Percentiles rank a stretch among this genome's conserved stretches.
These are phyloP conservation scores for Brachionus rubens DNA, from an alignment of 1,140 invertebrate species.

Conservation along the genomic window DNA sequence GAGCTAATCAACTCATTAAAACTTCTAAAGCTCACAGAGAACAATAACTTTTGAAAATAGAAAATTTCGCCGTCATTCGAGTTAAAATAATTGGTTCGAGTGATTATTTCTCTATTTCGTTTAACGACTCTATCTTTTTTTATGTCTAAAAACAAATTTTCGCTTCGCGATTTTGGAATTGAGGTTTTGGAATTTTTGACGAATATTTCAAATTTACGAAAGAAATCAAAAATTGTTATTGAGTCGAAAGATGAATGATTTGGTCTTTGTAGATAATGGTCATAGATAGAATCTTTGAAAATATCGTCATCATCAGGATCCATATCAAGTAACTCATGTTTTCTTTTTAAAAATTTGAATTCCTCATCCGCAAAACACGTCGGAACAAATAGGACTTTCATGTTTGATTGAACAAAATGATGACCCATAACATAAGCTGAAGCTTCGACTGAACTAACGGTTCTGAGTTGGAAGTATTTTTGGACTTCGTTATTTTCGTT, in stretches of 20 bases:
- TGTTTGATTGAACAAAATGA: constrained; percentile 10
- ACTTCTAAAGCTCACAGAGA: neutral
- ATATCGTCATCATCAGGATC: neutral
- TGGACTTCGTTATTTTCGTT: no score
- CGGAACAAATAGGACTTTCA: neutral
- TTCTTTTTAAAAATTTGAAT: constrained; percentile 15
- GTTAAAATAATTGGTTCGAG: neutral
- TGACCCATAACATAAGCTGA: neutral
- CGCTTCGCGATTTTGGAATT: neutral
- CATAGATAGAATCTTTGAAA: neutral
- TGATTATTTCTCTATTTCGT: neutral
- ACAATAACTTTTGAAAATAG: constrained; percentile 8
- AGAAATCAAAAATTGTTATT: neutral
- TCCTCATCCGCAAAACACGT: neutral
- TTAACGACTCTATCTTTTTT: constrained; percentile 11
- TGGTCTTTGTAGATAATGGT: constrained; percentile 7
- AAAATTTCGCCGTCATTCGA: neutral
- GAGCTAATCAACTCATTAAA: neutral
- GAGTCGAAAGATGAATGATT: neutral
- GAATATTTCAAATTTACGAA: neutral
- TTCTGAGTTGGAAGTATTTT: no score
- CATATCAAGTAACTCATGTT: neutral
- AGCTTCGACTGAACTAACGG: neutral
- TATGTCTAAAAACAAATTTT: neutral
- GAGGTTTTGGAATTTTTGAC: neutral